Conservation (phyloP, 2,888 invertebrate genomes). For the Cartodere bifasciata region DNA sequence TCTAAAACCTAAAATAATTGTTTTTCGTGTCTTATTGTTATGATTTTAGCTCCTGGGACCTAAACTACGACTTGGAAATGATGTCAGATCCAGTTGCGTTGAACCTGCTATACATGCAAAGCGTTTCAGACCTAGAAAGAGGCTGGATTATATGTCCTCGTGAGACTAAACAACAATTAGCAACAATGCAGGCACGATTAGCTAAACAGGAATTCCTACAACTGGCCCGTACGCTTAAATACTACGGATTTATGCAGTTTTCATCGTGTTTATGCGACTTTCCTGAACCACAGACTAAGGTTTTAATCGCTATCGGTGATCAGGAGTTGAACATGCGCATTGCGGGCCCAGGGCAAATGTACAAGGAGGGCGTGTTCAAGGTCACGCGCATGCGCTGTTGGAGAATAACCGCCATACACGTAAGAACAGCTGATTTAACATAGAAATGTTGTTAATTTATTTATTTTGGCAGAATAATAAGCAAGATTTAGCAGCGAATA, state of each 20-base stretch:
- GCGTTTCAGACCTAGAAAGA: conserved; percentile 72
- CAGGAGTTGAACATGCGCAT: conserved; percentile 68
- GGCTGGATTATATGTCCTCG: conserved; percentile 72
- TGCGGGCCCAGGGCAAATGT: conserved; percentile 43
- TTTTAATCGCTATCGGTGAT: conserved; percentile 71
- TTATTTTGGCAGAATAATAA: conserved; percentile 16
- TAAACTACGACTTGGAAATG: conserved; percentile 67
- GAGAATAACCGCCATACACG: conserved; percentile 83
- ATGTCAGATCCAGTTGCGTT: conserved; percentile 70
- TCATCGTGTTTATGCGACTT: conserved; percentile 63
- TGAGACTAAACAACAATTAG: conserved; percentile 51
- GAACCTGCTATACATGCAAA: conserved; percentile 79
- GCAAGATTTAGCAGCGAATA: conserved; percentile 25
- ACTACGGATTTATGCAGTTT: conserved; percentile 83
- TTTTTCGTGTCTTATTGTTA: conserved; percentile 1
- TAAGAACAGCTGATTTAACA: conserved; percentile 31
- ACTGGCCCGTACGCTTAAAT: conserved; percentile 67
- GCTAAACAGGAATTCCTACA: conserved; percentile 85
- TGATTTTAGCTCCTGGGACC: conserved; percentile 75
- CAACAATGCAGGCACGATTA: conserved; percentile 58
- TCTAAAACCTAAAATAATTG: conserved; percentile 6
- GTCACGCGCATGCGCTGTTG: conserved; percentile 95
- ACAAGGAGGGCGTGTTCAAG: conserved; percentile 78
- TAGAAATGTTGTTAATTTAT: conserved; percentile 2
- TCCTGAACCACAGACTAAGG: conserved; percentile 52